A percentile compares a stretch with the other conserved stretches of the same genome.
Conservation (phyloP, 2,888 invertebrate genomes). For the Erpobdella octoculata region DNA sequence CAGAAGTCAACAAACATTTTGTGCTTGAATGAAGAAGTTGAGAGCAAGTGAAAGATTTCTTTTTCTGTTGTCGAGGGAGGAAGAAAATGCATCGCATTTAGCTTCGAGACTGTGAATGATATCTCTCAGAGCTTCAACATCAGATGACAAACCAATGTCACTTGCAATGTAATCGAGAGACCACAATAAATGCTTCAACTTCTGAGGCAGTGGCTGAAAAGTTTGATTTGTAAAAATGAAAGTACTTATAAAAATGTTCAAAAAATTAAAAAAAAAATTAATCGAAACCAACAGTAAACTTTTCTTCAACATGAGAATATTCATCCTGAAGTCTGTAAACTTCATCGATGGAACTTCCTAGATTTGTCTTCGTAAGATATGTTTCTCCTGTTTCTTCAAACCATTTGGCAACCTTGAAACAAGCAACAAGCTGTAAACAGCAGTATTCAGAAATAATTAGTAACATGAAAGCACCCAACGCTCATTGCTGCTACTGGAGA, state of each 20-base stretch:
- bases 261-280: background rate
- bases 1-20: slow-evolving; percentile 61
- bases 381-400: slow-evolving; percentile 45
- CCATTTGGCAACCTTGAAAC: slow-evolving; percentile 51
- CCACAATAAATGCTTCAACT: slow-evolving; percentile 14
- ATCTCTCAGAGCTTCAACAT: slow-evolving; percentile 13
- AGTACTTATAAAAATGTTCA: background rate
- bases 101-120: slow-evolving; percentile 41
- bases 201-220: slow-evolving; percentile 21
- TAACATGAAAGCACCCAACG: background rate
- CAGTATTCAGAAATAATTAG: no score
- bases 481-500: background rate
- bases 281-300: slow-evolving; percentile 60
- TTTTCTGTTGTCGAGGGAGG: slow-evolving; percentile 65
- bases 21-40: slow-evolving; percentile 64
- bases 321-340: slow-evolving; percentile 64
- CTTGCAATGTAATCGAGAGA: background rate
- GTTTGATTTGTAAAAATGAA: background rate
- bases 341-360: slow-evolving; percentile 66
- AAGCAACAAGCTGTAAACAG: no score
- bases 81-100: slow-evolving; percentile 60
- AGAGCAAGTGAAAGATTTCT: slow-evolving; percentile 63
- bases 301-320: slow-evolving; percentile 63
- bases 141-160: background rate
- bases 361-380: slow-evolving; percentile 55